Evolutionary conservation across 2,888 invertebrate species (phyloP).

Genomic region (Eremobia ochroleuca): DNA sequence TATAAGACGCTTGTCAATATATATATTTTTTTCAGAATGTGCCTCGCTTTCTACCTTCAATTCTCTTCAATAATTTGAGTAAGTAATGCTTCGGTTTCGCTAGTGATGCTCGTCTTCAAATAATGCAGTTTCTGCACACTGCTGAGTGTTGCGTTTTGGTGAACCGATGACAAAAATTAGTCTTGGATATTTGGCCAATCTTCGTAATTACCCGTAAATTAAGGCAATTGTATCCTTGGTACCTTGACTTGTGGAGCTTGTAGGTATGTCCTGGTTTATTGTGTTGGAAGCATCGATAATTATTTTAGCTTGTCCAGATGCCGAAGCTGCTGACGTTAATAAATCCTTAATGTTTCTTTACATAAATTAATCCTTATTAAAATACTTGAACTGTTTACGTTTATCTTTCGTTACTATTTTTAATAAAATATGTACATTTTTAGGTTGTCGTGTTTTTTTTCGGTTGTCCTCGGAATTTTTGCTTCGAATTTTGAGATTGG

Average conservation of each 20-base stretch:
- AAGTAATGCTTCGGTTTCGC: neutral
- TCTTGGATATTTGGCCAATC: neutral
- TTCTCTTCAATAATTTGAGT: neutral
- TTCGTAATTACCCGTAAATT: neutral
- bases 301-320: neutral
- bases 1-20: too few species aligned
- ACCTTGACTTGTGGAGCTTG: neutral
- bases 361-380: neutral
- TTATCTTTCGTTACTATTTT: neutral
- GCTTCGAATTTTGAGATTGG: too few species aligned
- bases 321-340: neutral
- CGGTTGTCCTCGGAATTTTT: too few species aligned
- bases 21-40: neutral
- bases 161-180: neutral
- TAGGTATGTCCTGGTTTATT: neutral
- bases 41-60: neutral
- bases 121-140: neutral
- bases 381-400: neutral
- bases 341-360: neutral
- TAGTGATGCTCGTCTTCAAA: neutral
- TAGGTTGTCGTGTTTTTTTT: too few species aligned
- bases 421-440: neutral
- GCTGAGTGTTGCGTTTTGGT: neutral
- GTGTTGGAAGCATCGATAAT: neutral
- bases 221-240: neutral